Evolutionary conservation across 2,113 vertebrate species (phyloP).

Genomic region (Falcunculus frontatus): DNA sequence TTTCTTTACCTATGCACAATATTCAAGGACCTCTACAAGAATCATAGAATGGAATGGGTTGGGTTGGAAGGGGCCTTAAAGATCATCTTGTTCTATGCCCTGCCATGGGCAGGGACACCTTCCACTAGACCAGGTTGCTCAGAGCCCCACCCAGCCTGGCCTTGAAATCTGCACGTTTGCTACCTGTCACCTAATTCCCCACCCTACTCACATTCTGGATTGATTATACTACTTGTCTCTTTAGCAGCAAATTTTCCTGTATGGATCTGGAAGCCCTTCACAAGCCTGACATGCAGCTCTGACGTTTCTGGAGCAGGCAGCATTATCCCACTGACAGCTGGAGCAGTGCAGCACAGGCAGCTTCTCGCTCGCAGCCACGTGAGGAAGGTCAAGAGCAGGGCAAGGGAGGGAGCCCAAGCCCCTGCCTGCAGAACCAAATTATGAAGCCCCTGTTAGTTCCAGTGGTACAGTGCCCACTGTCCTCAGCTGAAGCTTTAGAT

Average conservation of each 20-base stretch:
- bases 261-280: not conserved
- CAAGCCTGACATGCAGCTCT: not conserved
- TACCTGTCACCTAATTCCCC: not conserved
- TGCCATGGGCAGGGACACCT: not conserved
- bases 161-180: not conserved
- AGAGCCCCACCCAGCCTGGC: not conserved
- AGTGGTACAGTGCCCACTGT: not conserved
- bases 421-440: not conserved
- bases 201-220: not conserved
- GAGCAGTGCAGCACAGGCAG: not conserved
- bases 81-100: not conserved
- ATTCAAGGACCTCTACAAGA: not conserved
- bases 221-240: not conserved
- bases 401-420: not conserved
- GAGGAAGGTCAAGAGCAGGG: not conserved
- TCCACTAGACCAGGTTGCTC: not conserved
- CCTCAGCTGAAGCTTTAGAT: not conserved
- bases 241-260: not conserved
- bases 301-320: not conserved
- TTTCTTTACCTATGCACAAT: not conserved
- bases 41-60: not conserved
- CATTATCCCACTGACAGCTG: not conserved
- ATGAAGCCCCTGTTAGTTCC: not conserved
- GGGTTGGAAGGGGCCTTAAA: not conserved
- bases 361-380: accelerated